Percentiles rank a stretch among this genome's conserved stretches.
These are phyloP conservation scores for Ctenopoma multispine DNA, from an alignment of 2,797 vertebrate genomes.

Conservation along the genomic window DNA sequence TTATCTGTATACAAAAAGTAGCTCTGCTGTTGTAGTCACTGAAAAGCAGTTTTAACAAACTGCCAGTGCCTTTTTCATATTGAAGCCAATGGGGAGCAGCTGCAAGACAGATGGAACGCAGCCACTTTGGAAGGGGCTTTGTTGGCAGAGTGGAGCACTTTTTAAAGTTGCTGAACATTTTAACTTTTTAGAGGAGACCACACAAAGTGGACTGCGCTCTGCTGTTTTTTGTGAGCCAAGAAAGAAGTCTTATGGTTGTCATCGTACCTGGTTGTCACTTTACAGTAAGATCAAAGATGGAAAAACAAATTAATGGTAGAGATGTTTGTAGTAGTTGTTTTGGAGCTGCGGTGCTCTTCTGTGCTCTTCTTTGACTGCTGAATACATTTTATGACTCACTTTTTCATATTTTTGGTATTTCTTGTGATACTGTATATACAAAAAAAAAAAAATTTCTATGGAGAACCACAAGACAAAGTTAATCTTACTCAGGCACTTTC, in stretches of 20 bases:
- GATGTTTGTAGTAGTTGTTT: background rate
- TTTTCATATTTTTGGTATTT: background rate
- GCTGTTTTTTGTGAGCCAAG: slow-evolving; percentile 29
- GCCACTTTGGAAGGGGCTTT: slow-evolving; percentile 64
- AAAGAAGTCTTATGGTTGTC: slow-evolving; percentile 12
- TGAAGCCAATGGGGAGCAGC: slow-evolving; percentile 55
- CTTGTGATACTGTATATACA: background rate
- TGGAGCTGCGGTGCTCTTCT: background rate
- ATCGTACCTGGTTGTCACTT: slow-evolving; percentile 7
- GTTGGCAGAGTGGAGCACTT: slow-evolving; percentile 47
- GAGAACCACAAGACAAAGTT: background rate
- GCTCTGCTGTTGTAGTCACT: slow-evolving; percentile 20
- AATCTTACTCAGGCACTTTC: background rate
- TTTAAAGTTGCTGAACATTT: slow-evolving; percentile 58
- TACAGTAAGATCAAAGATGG: slow-evolving; percentile 7
- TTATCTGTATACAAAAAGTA: slow-evolving; percentile 12
- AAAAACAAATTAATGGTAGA: background rate
- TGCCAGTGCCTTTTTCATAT: slow-evolving; percentile 46
- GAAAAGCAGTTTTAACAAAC: slow-evolving; percentile 40
- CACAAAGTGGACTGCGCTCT: slow-evolving; percentile 29
- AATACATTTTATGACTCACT: slow-evolving; percentile 6
- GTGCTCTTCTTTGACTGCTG: background rate
- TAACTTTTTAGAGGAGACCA: slow-evolving; percentile 44
- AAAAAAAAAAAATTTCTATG: slow-evolving; percentile 5
- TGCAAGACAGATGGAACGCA: slow-evolving; percentile 65